Conservation (phyloP, 2,797 vertebrate species). For the Rousettus madagascariensis region DNA sequence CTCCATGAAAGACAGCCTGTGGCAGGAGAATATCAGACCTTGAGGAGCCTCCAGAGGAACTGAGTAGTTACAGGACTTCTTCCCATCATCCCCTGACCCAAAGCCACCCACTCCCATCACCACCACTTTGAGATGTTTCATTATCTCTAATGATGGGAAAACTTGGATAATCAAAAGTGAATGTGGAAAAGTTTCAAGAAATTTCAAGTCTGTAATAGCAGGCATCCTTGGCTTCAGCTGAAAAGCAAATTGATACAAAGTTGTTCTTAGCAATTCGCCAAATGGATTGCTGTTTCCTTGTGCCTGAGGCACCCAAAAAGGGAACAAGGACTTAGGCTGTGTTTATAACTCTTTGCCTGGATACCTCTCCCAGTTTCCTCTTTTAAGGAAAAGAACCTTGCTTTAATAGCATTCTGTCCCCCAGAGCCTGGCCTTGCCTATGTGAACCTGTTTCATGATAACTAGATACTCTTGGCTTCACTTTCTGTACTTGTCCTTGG, state of each 20-base stretch:
- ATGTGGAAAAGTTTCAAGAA: slow-evolving; percentile 54
- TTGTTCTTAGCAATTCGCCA: slow-evolving; percentile 74
- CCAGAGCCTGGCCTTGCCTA: not conserved
- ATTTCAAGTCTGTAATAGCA: slow-evolving; percentile 42
- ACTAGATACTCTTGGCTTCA: not conserved
- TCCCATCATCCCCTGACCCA: not conserved
- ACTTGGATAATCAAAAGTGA: slow-evolving; percentile 39
- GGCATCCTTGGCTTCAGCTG: slow-evolving; percentile 26
- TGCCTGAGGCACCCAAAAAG: slow-evolving; percentile 59
- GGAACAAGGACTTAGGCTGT: slow-evolving; percentile 28
- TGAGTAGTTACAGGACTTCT: not conserved
- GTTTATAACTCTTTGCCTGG: slow-evolving; percentile 47
- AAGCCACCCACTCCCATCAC: not conserved
- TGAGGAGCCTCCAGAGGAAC: not conserved
- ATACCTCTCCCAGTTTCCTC: slow-evolving; percentile 32
- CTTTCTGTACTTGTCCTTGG: slow-evolving; percentile 30
- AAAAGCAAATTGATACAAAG: slow-evolving; percentile 66
- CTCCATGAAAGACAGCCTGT: not conserved
- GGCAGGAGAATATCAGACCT: not conserved
- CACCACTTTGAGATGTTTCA: not conserved
- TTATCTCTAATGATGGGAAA: not conserved
- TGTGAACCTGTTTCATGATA: not conserved
- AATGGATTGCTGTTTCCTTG: slow-evolving; percentile 52
- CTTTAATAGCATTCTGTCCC: not conserved
- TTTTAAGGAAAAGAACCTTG: slow-evolving; percentile 49